Percentiles rank a stretch among this genome's conserved stretches.
Evolutionary conservation across 2,797 vertebrate genomes (phyloP).

Genomic region (Peromyscus attwateri): DNA sequence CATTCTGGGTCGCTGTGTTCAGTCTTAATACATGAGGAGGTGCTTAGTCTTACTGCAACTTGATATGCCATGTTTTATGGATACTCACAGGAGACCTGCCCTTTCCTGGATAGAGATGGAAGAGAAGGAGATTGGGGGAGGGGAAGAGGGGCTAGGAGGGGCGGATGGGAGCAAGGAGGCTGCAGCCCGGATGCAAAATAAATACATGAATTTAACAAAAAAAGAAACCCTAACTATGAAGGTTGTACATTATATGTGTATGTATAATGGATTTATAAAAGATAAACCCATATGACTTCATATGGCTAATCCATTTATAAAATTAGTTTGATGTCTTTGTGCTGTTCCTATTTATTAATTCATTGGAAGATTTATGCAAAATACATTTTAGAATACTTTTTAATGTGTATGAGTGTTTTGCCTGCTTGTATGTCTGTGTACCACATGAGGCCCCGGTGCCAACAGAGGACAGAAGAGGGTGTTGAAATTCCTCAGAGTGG

Average conservation of each 20-base stretch:
- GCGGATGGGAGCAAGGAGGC: not conserved
- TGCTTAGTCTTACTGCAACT: not conserved
- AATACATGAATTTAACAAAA: not conserved
- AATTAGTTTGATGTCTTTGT: not conserved
- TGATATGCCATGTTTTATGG: not conserved
- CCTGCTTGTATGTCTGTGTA: not conserved
- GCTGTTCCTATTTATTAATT: slow-evolving; percentile 19
- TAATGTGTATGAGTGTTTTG: not conserved
- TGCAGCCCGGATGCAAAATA: not conserved
- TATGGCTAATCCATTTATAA: slow-evolving; percentile 1
- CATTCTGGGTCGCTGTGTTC: no score
- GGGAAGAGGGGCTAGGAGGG: not conserved
- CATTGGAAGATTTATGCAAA: slow-evolving; percentile 44
- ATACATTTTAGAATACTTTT: not conserved
- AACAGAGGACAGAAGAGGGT: not conserved
- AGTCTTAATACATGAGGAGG: no score
- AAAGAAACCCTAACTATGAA: not conserved
- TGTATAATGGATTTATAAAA: not conserved
- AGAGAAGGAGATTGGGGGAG: not conserved
- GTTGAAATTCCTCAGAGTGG: not conserved
- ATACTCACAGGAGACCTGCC: not conserved
- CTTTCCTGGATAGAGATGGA: not conserved
- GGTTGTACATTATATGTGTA: not conserved
- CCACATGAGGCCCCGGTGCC: no score
- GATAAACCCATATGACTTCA: slow-evolving; percentile 7